Conservation (phyloP, 2,113 vertebrate species). For the Indri indri region DNA sequence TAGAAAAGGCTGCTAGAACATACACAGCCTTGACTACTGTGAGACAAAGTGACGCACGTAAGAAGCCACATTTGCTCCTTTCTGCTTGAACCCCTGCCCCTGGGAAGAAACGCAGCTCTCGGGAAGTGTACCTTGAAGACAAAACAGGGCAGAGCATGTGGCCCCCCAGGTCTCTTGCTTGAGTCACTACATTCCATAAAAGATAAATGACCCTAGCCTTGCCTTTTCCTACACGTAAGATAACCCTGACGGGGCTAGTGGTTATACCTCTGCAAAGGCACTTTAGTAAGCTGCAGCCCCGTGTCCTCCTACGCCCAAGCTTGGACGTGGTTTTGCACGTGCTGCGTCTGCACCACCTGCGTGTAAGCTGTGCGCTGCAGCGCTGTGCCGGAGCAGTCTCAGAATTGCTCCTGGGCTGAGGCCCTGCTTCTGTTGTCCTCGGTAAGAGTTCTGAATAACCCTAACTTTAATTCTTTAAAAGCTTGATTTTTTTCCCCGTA, state of each 20-base stretch:
- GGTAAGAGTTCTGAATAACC: not conserved
- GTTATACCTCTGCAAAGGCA: not conserved
- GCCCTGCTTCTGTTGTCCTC: not conserved
- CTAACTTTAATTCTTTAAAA: not conserved
- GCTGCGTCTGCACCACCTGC: not conserved
- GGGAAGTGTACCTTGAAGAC: not conserved
- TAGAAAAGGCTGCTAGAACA: not conserved
- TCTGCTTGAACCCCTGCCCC: not conserved
- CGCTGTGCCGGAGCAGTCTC: not conserved
- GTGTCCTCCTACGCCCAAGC: not conserved
- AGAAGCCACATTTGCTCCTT: not conserved
- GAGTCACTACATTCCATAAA: not conserved
- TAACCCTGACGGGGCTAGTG: not conserved
- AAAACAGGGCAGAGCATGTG: not conserved
- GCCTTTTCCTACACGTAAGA: not conserved
- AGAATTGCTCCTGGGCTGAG: not conserved
- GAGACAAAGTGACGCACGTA: not conserved
- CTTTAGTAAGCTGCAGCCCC: not conserved
- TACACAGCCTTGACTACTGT: not conserved
- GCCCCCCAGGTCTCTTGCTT: not conserved
- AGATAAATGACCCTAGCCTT: not conserved
- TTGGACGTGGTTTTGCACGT: not conserved
- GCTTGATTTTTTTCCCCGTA: not conserved
- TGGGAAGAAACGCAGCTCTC: not conserved
- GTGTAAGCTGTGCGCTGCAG: not conserved